Evolutionary conservation across 2,797 vertebrate species (phyloP), one percentile per base, ranked within the genome.

Genomic region (Danio aesculapii): DNA sequence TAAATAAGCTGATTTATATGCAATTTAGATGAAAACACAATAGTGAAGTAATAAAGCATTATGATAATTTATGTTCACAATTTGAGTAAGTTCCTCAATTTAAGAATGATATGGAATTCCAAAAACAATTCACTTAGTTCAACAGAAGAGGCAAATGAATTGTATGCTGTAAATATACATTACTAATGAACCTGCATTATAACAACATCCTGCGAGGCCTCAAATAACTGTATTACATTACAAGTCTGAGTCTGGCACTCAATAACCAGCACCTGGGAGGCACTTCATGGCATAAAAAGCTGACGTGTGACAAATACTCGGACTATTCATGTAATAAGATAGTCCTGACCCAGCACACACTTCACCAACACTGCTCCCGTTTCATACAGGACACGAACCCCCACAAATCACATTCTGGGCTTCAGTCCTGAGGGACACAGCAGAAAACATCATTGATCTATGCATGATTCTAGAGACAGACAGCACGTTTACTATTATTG

Each of bases 251-350:
- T 66, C 75, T 61, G 52, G 19, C 49, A 0, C 46, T 57, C 49
- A 1, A 55, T 75, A 16, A 53, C 53, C 46, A 16, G 61, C 46
- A 52, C 66, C 53, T 68, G 55, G 12, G 16, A 72, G 75, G 53
- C 53, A 58, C 12, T 30, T 68, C 53, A n/a, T 46, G 70, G 13
- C 69, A 62, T 59, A 19, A 71, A 81, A 43, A 66, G 55, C 69
- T 80, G 77, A 79, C 30, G 5, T 66, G 69, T 73, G 58, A 67
- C 73, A 64, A 58, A 64, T 68, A 73, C 68, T 47, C 76, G 66
- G 76, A 73, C 66, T 61, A 19, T 81, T 46, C 64, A 67, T 77
- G 57, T 80, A 72, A 82, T 39, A 63, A 77, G 67, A 82, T 59
- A 81, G 55, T 19, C 59, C 47, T 66, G 74, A 61, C 58, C 47